phyloP scores from a whole-genome alignment of 37 sponge, comb jelly and placozoan species.

The Geodia barretti region DNA sequence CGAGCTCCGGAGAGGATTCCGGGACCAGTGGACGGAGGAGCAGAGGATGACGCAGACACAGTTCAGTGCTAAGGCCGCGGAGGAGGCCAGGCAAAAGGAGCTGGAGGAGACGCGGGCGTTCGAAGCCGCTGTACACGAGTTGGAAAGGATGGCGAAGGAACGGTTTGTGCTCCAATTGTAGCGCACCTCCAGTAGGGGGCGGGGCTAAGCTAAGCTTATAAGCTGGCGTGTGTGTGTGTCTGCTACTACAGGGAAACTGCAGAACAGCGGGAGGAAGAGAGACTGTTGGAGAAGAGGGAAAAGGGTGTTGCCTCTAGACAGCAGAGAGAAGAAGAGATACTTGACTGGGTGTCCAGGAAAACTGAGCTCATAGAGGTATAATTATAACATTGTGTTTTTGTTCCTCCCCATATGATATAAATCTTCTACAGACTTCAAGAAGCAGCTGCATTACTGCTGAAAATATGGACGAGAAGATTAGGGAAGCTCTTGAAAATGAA shows the following conservation, averaged over 20 bases:
- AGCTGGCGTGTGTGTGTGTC: not conserved
- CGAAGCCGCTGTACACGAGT: constrained; percentile 42
- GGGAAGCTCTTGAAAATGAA: constrained; percentile 58
- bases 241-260: not conserved
- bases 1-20: constrained; percentile 9
- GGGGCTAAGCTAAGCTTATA: not conserved
- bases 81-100: constrained; percentile 44
- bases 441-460: constrained; percentile 54
- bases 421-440: too few species aligned
- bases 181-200: not conserved
- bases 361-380: not conserved
- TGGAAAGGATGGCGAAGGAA: constrained; percentile 51
- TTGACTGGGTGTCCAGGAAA: not conserved
- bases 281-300: not conserved
- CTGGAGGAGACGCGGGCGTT: constrained; percentile 34
- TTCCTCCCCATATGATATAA: too few species aligned
- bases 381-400: too few species aligned
- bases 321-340: constrained; percentile 2
- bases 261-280: not conserved
- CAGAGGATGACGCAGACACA: constrained; percentile 35
- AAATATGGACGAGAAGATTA: constrained; percentile 65
- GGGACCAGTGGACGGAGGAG: constrained; percentile 11
- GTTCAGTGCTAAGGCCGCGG: constrained; percentile 43
- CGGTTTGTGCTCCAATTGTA: constrained; percentile 25
- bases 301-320: not conserved